phyloP scores from a whole-genome alignment of 2,888 invertebrate species.

The Petrophora chlorosata region DNA sequence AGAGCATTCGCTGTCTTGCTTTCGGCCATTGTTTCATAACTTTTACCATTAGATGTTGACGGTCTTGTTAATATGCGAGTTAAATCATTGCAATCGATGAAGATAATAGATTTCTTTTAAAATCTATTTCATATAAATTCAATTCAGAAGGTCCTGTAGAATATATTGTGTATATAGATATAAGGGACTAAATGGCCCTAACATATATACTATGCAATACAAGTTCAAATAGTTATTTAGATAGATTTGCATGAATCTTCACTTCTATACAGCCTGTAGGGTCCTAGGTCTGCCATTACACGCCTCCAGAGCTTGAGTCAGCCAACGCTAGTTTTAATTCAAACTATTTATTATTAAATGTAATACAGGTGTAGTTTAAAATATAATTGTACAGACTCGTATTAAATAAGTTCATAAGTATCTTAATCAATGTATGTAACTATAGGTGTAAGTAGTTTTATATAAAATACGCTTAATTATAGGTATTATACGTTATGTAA shows the following conservation, averaged over 20 bases:
- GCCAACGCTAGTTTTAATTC: constrained; percentile 20
- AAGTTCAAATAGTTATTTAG: no score
- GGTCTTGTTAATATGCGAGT: no score
- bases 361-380: constrained; percentile 10
- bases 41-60: no score
- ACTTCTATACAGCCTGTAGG: background rate
- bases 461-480: constrained; percentile 17
- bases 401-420: no score
- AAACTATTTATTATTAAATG: constrained; percentile 20
- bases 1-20: constrained; percentile 13
- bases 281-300: constrained; percentile 5
- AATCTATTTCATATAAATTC: no score
- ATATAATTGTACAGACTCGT: constrained; percentile 12
- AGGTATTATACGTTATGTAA: constrained; percentile 7
- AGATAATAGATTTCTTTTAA: no score
- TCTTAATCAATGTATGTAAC: constrained; percentile 1
- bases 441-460: constrained; percentile 5
- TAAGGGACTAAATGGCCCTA: no score
- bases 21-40: no score
- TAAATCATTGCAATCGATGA: no score
- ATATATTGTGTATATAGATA: background rate
- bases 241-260: no score
- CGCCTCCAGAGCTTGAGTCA: constrained; percentile 6
- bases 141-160: no score
- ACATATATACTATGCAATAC: no score